phyloP scores from a whole-genome alignment of 35 echinoderm and acorn worm genomes.

The Ophiothrix spiculata region DNA sequence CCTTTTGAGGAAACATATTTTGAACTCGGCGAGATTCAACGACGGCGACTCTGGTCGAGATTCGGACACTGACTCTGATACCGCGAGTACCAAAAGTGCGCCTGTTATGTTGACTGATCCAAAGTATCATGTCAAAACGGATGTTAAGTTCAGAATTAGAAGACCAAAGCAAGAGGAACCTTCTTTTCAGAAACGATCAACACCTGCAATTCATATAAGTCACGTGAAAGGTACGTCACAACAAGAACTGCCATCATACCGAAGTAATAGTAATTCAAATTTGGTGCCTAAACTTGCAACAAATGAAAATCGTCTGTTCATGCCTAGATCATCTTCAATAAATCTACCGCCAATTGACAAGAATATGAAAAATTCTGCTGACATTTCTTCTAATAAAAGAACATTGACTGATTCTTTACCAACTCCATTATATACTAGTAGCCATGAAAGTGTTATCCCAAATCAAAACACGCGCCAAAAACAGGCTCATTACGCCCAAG shows the following conservation, averaged over 20 bases:
- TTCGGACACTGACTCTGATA: not conserved
- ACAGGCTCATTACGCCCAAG: not conserved
- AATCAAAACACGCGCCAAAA: not conserved
- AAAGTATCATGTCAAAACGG: not conserved
- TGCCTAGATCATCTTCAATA: not conserved
- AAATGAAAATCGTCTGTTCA: not conserved
- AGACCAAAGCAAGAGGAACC: not conserved
- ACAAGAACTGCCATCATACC: not conserved
- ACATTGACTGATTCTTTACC: not conserved
- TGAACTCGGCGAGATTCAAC: not conserved
- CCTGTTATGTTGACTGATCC: not conserved
- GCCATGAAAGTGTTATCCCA: not conserved
- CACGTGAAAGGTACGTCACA: not conserved
- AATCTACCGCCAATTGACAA: not conserved
- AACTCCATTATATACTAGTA: not conserved
- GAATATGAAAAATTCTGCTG: no score
- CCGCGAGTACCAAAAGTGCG: not conserved
- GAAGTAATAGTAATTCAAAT: not conserved
- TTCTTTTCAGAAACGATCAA: not conserved
- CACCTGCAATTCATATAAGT: not conserved
- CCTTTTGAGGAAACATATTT: not conserved
- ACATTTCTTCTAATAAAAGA: not conserved
- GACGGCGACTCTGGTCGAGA: not conserved
- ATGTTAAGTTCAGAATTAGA: not conserved
- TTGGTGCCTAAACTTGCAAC: not conserved